Evolutionary conservation across 2,113 vertebrate species (phyloP), one percentile per base, ranked within the genome.

Genomic region (Ivindomyrus marchei): DNA sequence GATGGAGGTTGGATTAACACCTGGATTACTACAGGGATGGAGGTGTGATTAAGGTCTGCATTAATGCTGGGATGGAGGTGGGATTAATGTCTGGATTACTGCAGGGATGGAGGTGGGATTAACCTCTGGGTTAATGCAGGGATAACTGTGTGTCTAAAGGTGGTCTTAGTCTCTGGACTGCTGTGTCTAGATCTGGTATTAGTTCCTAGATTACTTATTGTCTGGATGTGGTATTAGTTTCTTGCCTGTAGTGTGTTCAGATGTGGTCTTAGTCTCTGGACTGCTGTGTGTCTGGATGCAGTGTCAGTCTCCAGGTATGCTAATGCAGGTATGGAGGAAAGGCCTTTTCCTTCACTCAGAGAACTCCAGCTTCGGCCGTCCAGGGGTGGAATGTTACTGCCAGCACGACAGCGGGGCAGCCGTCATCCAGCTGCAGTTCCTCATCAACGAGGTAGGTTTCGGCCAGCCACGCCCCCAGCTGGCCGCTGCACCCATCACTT

Each of bases 341-440:
- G 1, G 19, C 83, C 8, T 88, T 24, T 94, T 97, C 97, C 98
- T 98, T 99, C 96, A 99, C 94, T 52, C 47, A 93, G 89, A 91
- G 80, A 66, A 93, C 94, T 90, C 91, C 95, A 99, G 98, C 91
- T 99, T 99, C 90, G 98, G 98, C 90, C 97, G 97, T 42, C 98
- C 98, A 11, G 98, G 98, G 91, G 98, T 99, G 91, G 98, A 99
- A 93, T 99, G 98, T 93, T 98, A 98, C 93, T 99, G 98, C 95
- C 98, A 99, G 66, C 98, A 99, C 86, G 98, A 99, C 94, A 98
- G 95, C 36, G 98, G 97, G 92, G 96, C 98, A 36, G 98, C 98
- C 45, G 97, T 99, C 92, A 99, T 99, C 93, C 98, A 99, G 91
- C 97, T 99, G 90, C 98, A 99, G 96, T 99, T 99, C 95, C 96